Conservation (phyloP, 2,888 invertebrate species). For the Pammene fasciana region DNA sequence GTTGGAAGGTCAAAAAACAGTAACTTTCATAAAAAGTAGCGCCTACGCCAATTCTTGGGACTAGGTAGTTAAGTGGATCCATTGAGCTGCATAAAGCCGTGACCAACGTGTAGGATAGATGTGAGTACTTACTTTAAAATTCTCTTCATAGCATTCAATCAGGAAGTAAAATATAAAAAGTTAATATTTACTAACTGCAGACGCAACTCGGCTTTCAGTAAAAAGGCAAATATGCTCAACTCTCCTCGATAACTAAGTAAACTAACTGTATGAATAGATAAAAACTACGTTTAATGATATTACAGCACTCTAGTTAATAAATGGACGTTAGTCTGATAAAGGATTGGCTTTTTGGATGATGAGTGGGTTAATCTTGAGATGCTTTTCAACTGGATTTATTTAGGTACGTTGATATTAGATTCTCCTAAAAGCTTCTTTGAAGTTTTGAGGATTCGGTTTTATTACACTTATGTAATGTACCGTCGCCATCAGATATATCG, state of each 20-base stretch:
- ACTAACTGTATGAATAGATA: conserved; percentile 42
- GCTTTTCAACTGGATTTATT: neutral
- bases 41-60: too few relatives aligned
- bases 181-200: conserved; percentile 39
- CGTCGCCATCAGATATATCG: too few relatives aligned
- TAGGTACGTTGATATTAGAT: neutral
- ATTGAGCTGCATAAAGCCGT: too few relatives aligned
- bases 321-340: conserved; percentile 24
- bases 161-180: conserved; percentile 14
- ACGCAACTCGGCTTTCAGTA: conserved; percentile 40
- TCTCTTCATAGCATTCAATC: too few relatives aligned
- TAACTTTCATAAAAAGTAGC: too few relatives aligned
- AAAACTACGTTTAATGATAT: conserved; percentile 32
- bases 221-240: conserved; percentile 48
- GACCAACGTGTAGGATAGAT: too few relatives aligned
- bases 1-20: too few relatives aligned
- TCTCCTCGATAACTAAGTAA: conserved; percentile 43
- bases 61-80: too few relatives aligned
- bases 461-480: too few relatives aligned
- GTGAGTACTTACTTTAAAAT: too few relatives aligned
- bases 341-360: conserved; percentile 22
- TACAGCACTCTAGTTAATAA: conserved; percentile 36
- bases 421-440: too few relatives aligned
- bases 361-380: conserved; percentile 6
- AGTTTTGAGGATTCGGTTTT: too few relatives aligned